phyloP scores from a whole-genome alignment of 2,113 vertebrate genomes.

The Cariama cristata region DNA sequence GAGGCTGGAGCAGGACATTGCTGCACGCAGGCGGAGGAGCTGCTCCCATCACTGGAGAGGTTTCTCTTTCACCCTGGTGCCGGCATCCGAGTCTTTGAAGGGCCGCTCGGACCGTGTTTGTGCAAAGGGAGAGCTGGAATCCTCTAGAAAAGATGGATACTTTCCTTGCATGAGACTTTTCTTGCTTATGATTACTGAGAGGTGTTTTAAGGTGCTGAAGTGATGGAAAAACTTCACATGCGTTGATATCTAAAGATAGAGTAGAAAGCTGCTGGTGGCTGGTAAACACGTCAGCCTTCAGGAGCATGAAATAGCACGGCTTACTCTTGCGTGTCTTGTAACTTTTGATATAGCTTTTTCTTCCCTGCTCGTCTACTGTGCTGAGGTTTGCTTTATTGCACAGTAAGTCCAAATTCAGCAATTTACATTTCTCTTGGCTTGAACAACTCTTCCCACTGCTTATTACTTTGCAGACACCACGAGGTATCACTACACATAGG shows the following conservation, averaged over 20 bases:
- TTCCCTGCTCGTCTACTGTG: neutral
- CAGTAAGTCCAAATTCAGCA: constrained; percentile 25
- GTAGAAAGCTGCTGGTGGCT: neutral
- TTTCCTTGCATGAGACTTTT: neutral
- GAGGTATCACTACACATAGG: neutral
- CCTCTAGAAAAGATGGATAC: neutral
- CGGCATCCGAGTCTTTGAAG: neutral
- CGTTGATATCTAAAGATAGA: neutral
- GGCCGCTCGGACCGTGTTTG: neutral
- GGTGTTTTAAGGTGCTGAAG: neutral
- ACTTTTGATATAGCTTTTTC: neutral
- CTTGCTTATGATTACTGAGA: neutral
- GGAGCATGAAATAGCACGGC: neutral
- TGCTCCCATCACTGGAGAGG: neutral
- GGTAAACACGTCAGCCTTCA: neutral
- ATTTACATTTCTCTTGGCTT: constrained; percentile 45
- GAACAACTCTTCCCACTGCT: constrained; percentile 1
- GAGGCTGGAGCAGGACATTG: neutral
- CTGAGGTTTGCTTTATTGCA: constrained; percentile 35
- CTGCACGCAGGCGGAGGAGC: neutral
- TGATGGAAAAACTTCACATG: neutral
- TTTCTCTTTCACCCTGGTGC: neutral
- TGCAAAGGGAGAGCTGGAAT: neutral
- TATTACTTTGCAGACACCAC: constrained; percentile 4
- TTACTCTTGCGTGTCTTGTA: neutral